Base-by-base conservation (phyloP, 2,113 vertebrate species). In the Archilochus colubris region DNA sequence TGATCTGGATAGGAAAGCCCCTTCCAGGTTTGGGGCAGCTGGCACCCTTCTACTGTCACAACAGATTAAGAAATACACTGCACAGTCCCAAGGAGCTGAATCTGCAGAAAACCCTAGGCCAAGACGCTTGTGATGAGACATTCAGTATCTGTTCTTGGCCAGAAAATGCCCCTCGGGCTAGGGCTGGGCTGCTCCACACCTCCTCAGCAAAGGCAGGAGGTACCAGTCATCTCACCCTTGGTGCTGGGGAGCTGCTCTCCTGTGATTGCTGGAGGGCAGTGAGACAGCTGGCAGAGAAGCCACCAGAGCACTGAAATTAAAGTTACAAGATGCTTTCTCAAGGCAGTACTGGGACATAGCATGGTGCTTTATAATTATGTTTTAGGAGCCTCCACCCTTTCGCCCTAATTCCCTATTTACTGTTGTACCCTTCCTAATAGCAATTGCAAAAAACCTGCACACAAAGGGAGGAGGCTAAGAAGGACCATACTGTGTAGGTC, bases 281-380 rank as follows among this genome's bases (percentile, higher is more conserved):
- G 72, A 95, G 86, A 51, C 86, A 87, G 58, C 58, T 94, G 89
- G 68, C 82, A 90, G 79, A 82, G 91, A 96, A 97, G 79, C 63
- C 89, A 66, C 43, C 59, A 53, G 28, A 30, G 94, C 63, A 21
- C 38, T 5, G 38, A 88, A 88, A 95, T 92, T 72, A 81, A 85
- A 68, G 86, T 94, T 96, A 88, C 38, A 55, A 79, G 77, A 61
- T 92, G 92, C 94, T 96, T 97, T 97, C 96, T 94, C 96, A 96
- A 78, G 85, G 86, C 89, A 77, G 82, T 89, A 72, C 91, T 85
- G 84, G 91, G 80, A 54, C 93, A 72, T 53, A 68, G 38, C 84
- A 85, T 58, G 75, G 61, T 92, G 62, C 83, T 78, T 89, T 90
- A 50, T 97, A 96, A 97, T 97, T 96, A 96, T 7, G 51, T 22